These are phyloP conservation scores for Ochotona princeps DNA, from an alignment of 2,113 vertebrate genomes.

Conservation along the genomic window DNA sequence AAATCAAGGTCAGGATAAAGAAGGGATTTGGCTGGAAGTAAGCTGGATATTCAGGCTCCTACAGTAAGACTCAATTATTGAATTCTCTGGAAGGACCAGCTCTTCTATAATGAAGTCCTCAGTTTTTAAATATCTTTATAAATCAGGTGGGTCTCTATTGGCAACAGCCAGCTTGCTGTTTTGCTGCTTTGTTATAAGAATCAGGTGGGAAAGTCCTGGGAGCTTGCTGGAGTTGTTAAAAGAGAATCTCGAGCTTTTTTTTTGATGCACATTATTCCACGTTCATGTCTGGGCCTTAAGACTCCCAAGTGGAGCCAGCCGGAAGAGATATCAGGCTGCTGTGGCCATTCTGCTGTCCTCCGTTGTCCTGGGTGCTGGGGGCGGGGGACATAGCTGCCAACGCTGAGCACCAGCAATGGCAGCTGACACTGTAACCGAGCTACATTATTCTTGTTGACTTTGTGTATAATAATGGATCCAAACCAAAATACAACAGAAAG, in stretches of 20 bases:
- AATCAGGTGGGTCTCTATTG: constrained; percentile 12
- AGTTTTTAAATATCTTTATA: constrained; percentile 68
- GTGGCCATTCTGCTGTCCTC: background rate
- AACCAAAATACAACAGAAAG: background rate
- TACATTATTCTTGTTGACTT: background rate
- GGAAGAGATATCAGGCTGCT: background rate
- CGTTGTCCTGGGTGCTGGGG: background rate
- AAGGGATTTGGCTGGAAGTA: constrained; percentile 66
- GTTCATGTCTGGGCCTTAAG: constrained; percentile 15
- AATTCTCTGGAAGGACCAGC: constrained; percentile 57
- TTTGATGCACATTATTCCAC: constrained; percentile 12
- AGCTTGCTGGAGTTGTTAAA: constrained; percentile 19
- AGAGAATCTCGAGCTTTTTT: constrained; percentile 48
- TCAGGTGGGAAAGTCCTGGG: constrained; percentile 29
- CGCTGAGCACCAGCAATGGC: no score
- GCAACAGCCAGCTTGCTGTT: constrained; percentile 41
- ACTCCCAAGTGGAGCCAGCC: background rate
- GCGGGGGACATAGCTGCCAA: background rate
- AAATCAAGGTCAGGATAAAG: constrained; percentile 72
- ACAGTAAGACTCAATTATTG: constrained; percentile 67
- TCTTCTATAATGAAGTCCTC: constrained; percentile 63
- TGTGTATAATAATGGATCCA: background rate
- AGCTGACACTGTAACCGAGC: background rate
- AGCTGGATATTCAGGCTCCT: constrained; percentile 60
- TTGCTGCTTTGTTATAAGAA: constrained; percentile 58